Evolutionary conservation across 2,113 vertebrate species (phyloP).

Genomic region (Rhineura floridana): DNA sequence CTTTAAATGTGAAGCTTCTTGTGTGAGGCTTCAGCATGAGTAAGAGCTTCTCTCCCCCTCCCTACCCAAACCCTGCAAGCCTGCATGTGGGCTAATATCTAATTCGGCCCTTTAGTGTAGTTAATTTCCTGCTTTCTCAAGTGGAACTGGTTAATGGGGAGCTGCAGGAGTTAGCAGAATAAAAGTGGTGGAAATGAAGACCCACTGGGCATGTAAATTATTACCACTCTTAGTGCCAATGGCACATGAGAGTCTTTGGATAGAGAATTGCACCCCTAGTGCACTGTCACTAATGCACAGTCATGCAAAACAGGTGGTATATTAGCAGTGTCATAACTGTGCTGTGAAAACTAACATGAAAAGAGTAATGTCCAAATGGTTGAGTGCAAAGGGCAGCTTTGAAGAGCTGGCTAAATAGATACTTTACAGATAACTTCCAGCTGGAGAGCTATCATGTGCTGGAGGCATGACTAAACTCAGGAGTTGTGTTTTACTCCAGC

Average conservation of each 20-base stretch:
- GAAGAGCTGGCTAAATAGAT: not conserved
- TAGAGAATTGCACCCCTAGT: not conserved
- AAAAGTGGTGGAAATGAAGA: not conserved
- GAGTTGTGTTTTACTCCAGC: not conserved
- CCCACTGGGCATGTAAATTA: not conserved
- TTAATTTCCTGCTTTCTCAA: conserved; percentile 2
- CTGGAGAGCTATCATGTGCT: not conserved
- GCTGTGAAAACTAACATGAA: not conserved
- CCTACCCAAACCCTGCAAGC: not conserved
- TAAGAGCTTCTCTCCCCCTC: not conserved
- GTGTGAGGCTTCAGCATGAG: not conserved
- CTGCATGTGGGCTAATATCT: not conserved
- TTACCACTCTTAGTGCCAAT: not conserved
- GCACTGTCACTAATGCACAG: not conserved
- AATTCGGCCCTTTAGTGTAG: not conserved
- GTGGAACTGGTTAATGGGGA: not conserved
- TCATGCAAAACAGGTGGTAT: not conserved
- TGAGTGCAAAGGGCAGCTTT: not conserved
- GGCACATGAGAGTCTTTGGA: not conserved
- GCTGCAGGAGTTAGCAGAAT: conserved; percentile 10
- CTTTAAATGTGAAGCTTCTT: not conserved
- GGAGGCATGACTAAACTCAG: not conserved
- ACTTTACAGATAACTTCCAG: not conserved
- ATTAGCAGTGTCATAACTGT: not conserved
- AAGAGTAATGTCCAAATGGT: not conserved